A percentile compares a stretch with the other conserved stretches of the same genome.
phyloP scores from a whole-genome alignment of 92 coral and sea anemone genomes.

The Muricea muricata region DNA sequence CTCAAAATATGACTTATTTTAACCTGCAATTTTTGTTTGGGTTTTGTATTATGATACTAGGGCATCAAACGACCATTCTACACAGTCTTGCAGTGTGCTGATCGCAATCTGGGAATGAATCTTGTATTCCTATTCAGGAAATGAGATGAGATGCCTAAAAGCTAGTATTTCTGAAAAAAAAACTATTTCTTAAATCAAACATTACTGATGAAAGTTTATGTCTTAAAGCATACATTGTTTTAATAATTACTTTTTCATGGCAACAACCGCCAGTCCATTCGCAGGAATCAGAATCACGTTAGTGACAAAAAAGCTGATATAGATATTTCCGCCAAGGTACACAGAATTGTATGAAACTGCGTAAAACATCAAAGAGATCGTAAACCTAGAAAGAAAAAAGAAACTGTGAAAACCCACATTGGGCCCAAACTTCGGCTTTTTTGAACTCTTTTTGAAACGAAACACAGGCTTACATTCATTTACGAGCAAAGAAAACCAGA shows the following conservation, averaged over 20 bases:
- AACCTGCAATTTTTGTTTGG: no score
- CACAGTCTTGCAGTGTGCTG: no score
- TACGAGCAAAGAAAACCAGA: no score
- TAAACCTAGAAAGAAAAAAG: conserved; percentile 25
- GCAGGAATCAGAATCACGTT: conserved; percentile 17
- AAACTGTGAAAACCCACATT: no score
- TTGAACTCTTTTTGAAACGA: no score
- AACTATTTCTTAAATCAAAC: neutral
- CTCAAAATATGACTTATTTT: neutral
- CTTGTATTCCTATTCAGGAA: no score
- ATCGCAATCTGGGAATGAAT: no score
- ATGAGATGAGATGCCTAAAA: no score
- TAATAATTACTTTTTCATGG: conserved; percentile 48
- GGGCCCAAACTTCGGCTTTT: no score
- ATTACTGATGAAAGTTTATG: neutral
- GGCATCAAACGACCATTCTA: no score
- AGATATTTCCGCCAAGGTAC: conserved; percentile 45
- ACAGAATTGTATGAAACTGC: conserved; percentile 37
- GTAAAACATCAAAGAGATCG: conserved; percentile 29
- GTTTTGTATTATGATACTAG: neutral
- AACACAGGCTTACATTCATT: no score
- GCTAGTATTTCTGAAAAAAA: no score
- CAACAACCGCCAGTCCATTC: conserved; percentile 26
- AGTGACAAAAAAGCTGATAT: conserved; percentile 32
- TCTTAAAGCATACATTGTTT: neutral